Evolutionary conservation across 2,797 vertebrate species (phyloP).

Genomic region (Amphiprion clarkii): DNA sequence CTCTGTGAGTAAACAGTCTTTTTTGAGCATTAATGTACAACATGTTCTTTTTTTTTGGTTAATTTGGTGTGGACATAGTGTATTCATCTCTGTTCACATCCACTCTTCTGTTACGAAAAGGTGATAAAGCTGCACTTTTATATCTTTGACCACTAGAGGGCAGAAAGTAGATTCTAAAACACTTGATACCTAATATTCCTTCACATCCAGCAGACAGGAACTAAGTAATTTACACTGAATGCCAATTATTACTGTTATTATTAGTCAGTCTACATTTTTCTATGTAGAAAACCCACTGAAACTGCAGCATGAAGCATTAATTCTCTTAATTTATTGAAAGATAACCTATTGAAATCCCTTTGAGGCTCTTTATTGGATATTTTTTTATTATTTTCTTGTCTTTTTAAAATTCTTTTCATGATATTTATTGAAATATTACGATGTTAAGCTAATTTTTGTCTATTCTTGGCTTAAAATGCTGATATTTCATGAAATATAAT

Average conservation of each 20-base stretch:
- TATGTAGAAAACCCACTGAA: not conserved
- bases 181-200: not conserved
- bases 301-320: not conserved
- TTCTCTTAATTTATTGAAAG: not conserved
- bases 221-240: not conserved
- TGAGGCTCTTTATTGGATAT: too few relatives aligned
- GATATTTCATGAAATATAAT: too few relatives aligned
- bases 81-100: not conserved
- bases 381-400: too few relatives aligned
- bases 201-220: not conserved
- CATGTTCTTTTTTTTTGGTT: not conserved
- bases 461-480: too few relatives aligned
- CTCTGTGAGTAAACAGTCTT: conserved; percentile 51
- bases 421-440: too few relatives aligned
- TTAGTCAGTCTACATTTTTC: not conserved
- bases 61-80: not conserved
- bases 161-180: not conserved
- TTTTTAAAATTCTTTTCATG: too few relatives aligned
- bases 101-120: too few relatives aligned
- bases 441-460: too few relatives aligned
- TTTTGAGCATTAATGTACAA: not conserved
- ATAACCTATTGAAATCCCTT: too few relatives aligned
- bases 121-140: not conserved
- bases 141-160: not conserved
- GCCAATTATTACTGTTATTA: not conserved